Percentiles rank a stretch among this genome's conserved stretches.
phyloP scores from a whole-genome alignment of 2,888 invertebrate species.

The Pristionchus mayeri region DNA sequence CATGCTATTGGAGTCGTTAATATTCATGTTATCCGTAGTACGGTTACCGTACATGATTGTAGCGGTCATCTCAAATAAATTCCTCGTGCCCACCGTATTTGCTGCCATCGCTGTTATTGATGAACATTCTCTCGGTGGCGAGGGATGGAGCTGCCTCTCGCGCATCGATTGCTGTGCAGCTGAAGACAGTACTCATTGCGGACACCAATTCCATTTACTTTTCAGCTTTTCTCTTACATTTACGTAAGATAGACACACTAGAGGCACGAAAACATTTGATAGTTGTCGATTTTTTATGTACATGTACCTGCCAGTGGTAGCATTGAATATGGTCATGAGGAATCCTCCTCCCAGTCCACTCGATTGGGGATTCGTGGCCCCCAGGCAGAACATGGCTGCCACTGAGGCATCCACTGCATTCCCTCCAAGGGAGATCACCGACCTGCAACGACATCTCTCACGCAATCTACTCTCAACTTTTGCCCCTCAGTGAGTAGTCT shows the following conservation, averaged over 20 bases:
- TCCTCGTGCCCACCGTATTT: conserved; percentile 62
- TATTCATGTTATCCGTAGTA: too few species aligned
- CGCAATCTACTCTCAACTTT: too few species aligned
- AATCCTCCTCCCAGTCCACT: conserved; percentile 93
- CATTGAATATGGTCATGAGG: conserved; percentile 86
- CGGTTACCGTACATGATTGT: too few species aligned
- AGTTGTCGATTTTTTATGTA: not conserved
- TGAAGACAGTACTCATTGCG: conserved; percentile 43
- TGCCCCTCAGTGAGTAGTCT: too few species aligned
- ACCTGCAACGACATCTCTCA: conserved; percentile 79
- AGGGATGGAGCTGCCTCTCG: conserved; percentile 79
- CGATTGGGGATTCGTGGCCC: conserved; percentile 87
- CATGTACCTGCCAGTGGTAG: conserved; percentile 53
- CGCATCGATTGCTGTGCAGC: conserved; percentile 77
- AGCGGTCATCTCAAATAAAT: too few species aligned
- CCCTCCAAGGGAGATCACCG: conserved; percentile 82
- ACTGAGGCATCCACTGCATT: conserved; percentile 89
- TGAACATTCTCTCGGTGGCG: conserved; percentile 80
- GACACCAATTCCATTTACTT: too few species aligned
- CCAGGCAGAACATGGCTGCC: conserved; percentile 89
- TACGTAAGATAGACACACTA: not conserved
- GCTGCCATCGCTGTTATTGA: conserved; percentile 62
- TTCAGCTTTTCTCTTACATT: not conserved
- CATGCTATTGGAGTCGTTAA: too few species aligned
- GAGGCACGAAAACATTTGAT: not conserved